A percentile compares a stretch with the other conserved stretches of the same genome.
Evolutionary conservation across 2,113 vertebrate species (phyloP).

Genomic region (Willisornis vidua): DNA sequence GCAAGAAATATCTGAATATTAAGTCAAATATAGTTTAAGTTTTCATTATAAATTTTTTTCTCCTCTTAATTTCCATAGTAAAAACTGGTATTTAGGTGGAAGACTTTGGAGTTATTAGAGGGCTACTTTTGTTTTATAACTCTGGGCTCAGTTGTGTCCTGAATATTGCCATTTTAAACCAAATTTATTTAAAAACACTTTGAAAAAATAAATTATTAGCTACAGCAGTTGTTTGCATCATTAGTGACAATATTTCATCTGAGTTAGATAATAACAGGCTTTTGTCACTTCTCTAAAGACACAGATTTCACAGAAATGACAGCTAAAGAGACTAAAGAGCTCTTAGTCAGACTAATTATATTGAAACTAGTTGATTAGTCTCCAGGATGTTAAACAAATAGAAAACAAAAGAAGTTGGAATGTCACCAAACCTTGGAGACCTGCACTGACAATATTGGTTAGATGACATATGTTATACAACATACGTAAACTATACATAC

Average conservation of each 20-base stretch:
- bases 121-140: neutral
- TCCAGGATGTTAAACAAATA: neutral
- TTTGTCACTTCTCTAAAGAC: neutral
- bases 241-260: neutral
- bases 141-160: neutral
- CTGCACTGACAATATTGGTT: neutral
- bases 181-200: neutral
- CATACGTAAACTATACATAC: neutral
- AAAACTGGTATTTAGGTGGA: neutral
- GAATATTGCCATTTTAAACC: neutral
- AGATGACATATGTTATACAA: neutral
- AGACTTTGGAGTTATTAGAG: fast-evolving
- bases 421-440: neutral
- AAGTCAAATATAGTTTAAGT: neutral
- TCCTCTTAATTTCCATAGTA: neutral
- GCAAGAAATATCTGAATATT: neutral
- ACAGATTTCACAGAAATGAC: neutral
- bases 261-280: neutral
- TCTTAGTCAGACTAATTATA: neutral
- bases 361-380: neutral
- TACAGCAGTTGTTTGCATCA: neutral
- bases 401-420: neutral
- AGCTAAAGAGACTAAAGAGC: neutral
- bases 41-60: neutral
- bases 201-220: neutral